Base-by-base conservation (phyloP, 2,888 invertebrate species). In the Protonemura montana region DNA sequence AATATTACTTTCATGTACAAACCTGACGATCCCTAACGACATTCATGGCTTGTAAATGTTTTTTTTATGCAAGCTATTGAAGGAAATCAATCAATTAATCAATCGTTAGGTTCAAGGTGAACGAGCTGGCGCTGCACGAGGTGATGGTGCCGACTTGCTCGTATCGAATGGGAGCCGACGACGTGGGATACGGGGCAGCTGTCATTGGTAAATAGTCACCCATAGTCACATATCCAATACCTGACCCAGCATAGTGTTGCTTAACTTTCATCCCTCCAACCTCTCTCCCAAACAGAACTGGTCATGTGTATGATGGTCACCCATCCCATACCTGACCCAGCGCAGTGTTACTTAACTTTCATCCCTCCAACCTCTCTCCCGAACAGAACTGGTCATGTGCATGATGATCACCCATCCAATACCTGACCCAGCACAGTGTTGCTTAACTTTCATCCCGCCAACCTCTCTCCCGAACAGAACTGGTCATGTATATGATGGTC, bases 61-160 rank as follows among this genome's bases (percentile, higher is more conserved):
- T n/a, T n/a, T n/a, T n/a, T n/a, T n/a, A n/a, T n/a, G 5, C 35
- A 10, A 10, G 35, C 35, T 6, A 10, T 35, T 35, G 35, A 35
- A 3, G 35, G 35, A 35, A 6, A 10, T 10, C 35, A 10, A 35
- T 6, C 10, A n/a, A n/a, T n/a, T n/a, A n/a, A n/a, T n/a, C n/a
- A n/a, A 10, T 35, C 35, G 5, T 10, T 35, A 35, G 35, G 77
- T 88, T 86, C 85, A 82, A 83, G 16, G 84, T 88, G n/a, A 81
- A 81, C 59, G 77, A 92, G 89, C 92, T 92, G 21, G 88, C 91
- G 26, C 90, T 94, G 87, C 93, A 94, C 89, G 98, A 99, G 92
- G 94, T 99, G 84, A 94, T 96, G 91, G 96, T 98, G 88, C 99
- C 99, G 0, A 98, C 99, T 0, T 98, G 97, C 90, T 98, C 98